Evolutionary conservation across 2,888 invertebrate genomes (phyloP).

Genomic region (Ditula angustiorana): DNA sequence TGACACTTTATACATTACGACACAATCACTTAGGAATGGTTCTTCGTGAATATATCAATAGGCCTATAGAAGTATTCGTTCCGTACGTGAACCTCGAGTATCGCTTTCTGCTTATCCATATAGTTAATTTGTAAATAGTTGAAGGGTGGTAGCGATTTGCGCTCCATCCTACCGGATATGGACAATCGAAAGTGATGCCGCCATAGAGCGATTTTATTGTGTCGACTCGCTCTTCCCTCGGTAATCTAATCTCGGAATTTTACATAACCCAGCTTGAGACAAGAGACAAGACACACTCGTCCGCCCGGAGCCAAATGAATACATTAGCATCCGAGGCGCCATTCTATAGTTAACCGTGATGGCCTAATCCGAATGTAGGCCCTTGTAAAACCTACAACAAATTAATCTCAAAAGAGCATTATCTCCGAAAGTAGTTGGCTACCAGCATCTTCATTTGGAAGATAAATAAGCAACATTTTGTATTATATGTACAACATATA

Average conservation of each 20-base stretch:
- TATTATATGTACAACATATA: conserved; percentile 4
- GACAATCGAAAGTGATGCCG: conserved; percentile 38
- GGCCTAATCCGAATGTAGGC: conserved; percentile 36
- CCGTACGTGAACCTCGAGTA: conserved; percentile 52
- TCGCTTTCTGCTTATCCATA: conserved; percentile 57
- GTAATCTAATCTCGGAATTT: conserved; percentile 28
- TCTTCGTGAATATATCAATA: conserved; percentile 61
- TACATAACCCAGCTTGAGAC: conserved; percentile 39
- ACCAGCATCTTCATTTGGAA: conserved; percentile 5
- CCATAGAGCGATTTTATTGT: conserved; percentile 22
- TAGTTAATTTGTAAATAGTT: conserved; percentile 54
- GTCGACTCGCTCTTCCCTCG: conserved; percentile 24
- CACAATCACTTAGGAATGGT: conserved; percentile 67
- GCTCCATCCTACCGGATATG: conserved; percentile 38
- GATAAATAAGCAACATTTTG: not conserved
- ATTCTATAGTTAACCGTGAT: conserved; percentile 26
- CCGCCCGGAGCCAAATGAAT: conserved; percentile 16
- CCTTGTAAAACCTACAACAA: conserved; percentile 3
- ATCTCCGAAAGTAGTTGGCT: conserved; percentile 28
- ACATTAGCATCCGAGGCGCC: conserved; percentile 14
- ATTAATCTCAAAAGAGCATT: conserved; percentile 7
- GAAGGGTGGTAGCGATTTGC: conserved; percentile 47
- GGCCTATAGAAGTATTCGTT: conserved; percentile 61
- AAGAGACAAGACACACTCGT: conserved; percentile 37
- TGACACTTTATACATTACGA: conserved; percentile 75